phyloP scores from a whole-genome alignment of 2,888 invertebrate genomes.

The Eupithecia subumbrata region DNA sequence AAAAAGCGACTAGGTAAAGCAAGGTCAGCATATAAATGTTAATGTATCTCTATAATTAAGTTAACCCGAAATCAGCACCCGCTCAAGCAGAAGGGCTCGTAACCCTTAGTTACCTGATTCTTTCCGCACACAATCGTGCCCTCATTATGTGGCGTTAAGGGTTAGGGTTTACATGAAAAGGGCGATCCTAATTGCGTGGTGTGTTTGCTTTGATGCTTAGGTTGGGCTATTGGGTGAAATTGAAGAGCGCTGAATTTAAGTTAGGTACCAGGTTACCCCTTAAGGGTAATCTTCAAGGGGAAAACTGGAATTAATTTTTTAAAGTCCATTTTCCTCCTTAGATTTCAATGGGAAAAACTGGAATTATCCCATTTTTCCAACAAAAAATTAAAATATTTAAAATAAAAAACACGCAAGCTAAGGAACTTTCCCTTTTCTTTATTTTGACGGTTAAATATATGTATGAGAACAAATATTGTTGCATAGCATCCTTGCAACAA shows the following conservation, averaged over 20 bases:
- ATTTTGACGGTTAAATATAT: not conserved
- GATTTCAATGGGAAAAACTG: too few relatives aligned
- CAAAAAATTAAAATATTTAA: not conserved
- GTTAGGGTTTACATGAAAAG: slow-evolving; percentile 39
- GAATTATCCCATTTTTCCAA: not conserved
- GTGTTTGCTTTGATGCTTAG: slow-evolving; percentile 34
- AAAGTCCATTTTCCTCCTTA: too few relatives aligned
- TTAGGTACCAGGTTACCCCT: too few relatives aligned
- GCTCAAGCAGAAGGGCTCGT: slow-evolving; percentile 4
- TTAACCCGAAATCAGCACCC: slow-evolving; percentile 19
- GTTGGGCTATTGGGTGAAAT: slow-evolving; percentile 7
- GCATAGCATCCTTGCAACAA: too few relatives aligned
- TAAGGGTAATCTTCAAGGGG: too few relatives aligned
- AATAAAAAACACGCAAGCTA: not conserved
- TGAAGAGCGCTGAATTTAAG: not conserved
- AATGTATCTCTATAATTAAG: slow-evolving; percentile 5
- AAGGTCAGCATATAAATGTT: slow-evolving; percentile 4
- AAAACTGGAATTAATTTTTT: too few relatives aligned
- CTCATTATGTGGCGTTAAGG: slow-evolving; percentile 40
- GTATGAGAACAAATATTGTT: not conserved
- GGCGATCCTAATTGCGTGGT: slow-evolving; percentile 37
- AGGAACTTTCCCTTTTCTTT: not conserved
- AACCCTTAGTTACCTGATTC: slow-evolving; percentile 30
- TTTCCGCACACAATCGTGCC: slow-evolving; percentile 40
- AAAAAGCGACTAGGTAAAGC: not conserved